These are phyloP conservation scores for Dolichopus griseipennis DNA, from an alignment of 2,888 invertebrate species.

Conservation along the genomic window DNA sequence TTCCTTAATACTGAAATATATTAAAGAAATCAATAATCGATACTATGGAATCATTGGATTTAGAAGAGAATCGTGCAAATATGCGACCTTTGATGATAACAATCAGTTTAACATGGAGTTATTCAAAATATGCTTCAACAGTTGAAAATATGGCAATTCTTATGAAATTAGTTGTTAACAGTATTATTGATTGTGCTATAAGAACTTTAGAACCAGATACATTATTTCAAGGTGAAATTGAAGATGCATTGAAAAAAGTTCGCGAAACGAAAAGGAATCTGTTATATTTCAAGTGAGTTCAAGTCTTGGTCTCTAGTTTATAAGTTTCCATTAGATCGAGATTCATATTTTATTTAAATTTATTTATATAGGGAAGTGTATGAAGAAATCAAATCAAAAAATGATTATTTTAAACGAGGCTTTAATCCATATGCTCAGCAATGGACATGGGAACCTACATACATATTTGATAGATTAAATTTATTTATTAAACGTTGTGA, in stretches of 20 bases:
- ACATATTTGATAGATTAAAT: constrained; percentile 60
- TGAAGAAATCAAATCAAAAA: constrained; percentile 44
- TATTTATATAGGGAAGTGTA: constrained; percentile 38
- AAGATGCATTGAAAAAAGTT: constrained; percentile 60
- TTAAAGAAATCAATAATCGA: constrained; percentile 52
- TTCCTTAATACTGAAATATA: no score
- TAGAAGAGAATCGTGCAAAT: constrained; percentile 51
- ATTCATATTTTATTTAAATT: background rate
- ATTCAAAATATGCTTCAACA: constrained; percentile 66
- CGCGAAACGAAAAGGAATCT: constrained; percentile 46
- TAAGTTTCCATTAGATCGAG: no score
- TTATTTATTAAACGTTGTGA: constrained; percentile 55
- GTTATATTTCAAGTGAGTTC: constrained; percentile 49
- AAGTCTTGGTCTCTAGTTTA: background rate
- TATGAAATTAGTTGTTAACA: constrained; percentile 69
- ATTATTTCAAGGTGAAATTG: constrained; percentile 78
- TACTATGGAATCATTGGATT: constrained; percentile 60
- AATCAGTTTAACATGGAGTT: constrained; percentile 76
- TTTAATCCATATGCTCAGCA: constrained; percentile 46
- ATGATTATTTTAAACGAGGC: constrained; percentile 35
- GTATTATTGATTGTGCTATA: constrained; percentile 66
- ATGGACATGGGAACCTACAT: constrained; percentile 67
- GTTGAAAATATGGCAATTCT: constrained; percentile 59
- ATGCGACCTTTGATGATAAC: constrained; percentile 68
- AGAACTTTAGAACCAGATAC: constrained; percentile 66